These are phyloP conservation scores for Uloborus plumipes DNA, from an alignment of 2,888 invertebrate genomes.

Conservation along the genomic window DNA sequence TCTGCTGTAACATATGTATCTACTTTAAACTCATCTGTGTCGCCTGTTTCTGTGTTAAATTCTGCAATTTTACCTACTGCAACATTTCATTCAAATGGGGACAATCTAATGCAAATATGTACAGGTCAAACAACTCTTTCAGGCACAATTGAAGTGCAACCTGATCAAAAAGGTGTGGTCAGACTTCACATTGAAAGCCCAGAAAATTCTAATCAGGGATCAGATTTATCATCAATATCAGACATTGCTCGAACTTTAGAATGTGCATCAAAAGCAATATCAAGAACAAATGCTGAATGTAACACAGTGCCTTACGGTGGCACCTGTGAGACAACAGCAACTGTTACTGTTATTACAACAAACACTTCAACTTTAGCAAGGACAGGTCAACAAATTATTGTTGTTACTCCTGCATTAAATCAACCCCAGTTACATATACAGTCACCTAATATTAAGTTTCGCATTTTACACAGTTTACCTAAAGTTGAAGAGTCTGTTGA, in stretches of 20 bases:
- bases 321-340: slow-evolving; percentile 60
- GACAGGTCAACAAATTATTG: slow-evolving; percentile 60
- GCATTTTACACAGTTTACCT: slow-evolving; percentile 53
- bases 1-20: slow-evolving; percentile 31
- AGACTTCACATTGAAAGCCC: slow-evolving; percentile 60
- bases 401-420: slow-evolving; percentile 50
- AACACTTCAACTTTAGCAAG: slow-evolving; percentile 57
- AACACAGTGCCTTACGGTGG: slow-evolving; percentile 55
- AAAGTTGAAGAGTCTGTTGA: slow-evolving; percentile 59
- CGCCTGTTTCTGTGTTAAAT: slow-evolving; percentile 19
- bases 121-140: slow-evolving; percentile 46
- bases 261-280: slow-evolving; percentile 64
- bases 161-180: slow-evolving; percentile 60
- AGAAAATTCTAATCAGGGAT: slow-evolving; percentile 60
- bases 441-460: slow-evolving; percentile 60
- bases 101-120: slow-evolving; percentile 57
- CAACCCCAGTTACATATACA: slow-evolving; percentile 57
- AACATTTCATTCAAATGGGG: slow-evolving; percentile 45
- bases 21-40: slow-evolving; percentile 17
- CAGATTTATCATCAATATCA: slow-evolving; percentile 63
- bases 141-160: slow-evolving; percentile 57
- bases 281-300: slow-evolving; percentile 63
- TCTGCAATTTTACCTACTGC: slow-evolving; percentile 33
- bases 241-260: slow-evolving; percentile 64
- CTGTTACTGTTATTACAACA: slow-evolving; percentile 58